These are phyloP conservation scores for Cromileptes altivelis DNA, from an alignment of 2,113 vertebrate genomes.

Conservation along the genomic window DNA sequence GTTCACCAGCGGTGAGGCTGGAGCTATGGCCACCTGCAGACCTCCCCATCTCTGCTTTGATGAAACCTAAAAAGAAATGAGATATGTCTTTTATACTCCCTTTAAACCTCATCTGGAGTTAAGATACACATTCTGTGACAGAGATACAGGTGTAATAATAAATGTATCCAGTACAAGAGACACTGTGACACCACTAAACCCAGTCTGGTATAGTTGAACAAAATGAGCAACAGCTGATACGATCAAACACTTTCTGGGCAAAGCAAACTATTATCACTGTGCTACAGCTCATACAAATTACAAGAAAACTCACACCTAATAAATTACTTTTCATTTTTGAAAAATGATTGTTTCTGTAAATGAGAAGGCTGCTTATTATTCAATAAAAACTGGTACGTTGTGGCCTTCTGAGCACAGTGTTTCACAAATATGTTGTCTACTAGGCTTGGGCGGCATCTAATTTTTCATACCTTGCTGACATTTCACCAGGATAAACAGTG, in stretches of 20 bases:
- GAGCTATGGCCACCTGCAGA: constrained; percentile 80
- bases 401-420: too few relatives aligned
- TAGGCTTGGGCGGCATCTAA: too few relatives aligned
- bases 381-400: too few relatives aligned
- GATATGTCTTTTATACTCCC: not conserved
- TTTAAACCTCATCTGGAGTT: constrained; percentile 1
- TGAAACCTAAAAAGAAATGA: constrained; percentile 79
- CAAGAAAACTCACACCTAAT: not conserved
- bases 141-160: not conserved
- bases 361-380: too few relatives aligned
- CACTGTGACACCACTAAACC: not conserved
- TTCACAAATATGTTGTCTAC: too few relatives aligned
- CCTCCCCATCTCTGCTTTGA: constrained; percentile 87
- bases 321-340: not conserved
- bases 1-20: constrained; percentile 88
- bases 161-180: not conserved
- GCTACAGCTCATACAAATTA: too few relatives aligned
- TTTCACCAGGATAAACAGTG: too few relatives aligned
- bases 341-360: not conserved
- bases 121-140: not conserved
- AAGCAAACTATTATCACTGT: too few relatives aligned
- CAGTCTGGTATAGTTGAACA: not conserved
- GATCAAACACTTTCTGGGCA: not conserved
- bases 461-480: too few relatives aligned
- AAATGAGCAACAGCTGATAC: not conserved